A percentile compares a stretch with the other conserved stretches of the same genome.
Conservation (phyloP, 2,113 vertebrate genomes). For the Mesembrinibis cayennensis region DNA sequence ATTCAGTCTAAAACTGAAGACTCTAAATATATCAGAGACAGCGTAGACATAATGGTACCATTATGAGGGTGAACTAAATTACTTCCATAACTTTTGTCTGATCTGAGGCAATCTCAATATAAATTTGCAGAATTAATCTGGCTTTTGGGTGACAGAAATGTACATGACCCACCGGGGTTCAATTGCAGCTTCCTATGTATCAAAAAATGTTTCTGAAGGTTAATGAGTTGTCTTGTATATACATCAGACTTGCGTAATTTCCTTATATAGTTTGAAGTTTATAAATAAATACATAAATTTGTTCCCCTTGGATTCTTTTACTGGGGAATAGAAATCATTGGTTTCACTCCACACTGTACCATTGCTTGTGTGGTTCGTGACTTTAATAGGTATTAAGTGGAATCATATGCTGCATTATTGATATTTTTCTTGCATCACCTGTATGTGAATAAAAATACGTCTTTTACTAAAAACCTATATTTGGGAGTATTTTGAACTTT, state of each 20-base stretch:
- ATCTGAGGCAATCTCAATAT: background rate
- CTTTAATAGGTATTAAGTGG: background rate
- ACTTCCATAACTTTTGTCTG: background rate
- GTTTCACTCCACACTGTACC: background rate
- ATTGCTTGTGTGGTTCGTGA: background rate
- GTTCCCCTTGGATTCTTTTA: background rate
- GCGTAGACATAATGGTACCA: background rate
- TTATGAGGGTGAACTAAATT: conserved; percentile 2
- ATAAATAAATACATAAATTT: background rate
- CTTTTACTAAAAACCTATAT: background rate
- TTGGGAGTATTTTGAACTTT: background rate
- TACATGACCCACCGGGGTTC: background rate
- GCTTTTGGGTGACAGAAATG: background rate
- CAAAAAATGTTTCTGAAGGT: background rate
- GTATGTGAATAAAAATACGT: background rate
- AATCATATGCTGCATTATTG: background rate
- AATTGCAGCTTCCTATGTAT: background rate
- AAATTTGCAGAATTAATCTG: conserved; percentile 12
- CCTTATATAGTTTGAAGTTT: background rate
- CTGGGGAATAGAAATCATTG: background rate
- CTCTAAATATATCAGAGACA: background rate
- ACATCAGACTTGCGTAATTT: background rate
- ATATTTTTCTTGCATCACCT: background rate
- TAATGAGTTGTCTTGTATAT: background rate
- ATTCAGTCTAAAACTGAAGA: background rate